phyloP scores from a whole-genome alignment of 2,797 vertebrate species.

The Alca torda region DNA sequence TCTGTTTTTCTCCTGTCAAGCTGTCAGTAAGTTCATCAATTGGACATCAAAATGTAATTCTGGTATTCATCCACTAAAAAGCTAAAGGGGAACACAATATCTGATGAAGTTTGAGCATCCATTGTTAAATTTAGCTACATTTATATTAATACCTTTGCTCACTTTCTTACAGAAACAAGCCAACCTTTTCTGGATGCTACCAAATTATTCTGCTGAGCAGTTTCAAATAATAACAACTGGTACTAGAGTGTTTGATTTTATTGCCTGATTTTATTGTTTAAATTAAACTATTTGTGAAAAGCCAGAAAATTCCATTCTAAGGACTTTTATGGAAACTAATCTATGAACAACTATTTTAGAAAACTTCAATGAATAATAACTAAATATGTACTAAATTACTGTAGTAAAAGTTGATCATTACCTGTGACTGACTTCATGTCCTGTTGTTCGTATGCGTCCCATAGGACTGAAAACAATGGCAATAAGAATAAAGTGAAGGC shows the following conservation, averaged over 20 bases:
- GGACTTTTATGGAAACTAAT: background rate
- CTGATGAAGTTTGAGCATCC: background rate
- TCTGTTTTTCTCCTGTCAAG: background rate
- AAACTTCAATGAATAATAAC: background rate
- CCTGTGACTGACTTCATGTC: background rate
- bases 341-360: background rate
- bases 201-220: background rate
- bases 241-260: background rate
- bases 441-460: background rate
- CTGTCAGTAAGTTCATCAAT: background rate
- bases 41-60: slow-evolving; percentile 44
- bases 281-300: background rate
- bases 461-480: background rate
- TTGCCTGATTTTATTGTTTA: background rate
- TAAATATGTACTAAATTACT: background rate
- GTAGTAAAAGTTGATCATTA: background rate
- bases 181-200: background rate
- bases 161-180: background rate
- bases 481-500: background rate
- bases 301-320: background rate
- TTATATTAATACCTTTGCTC: slow-evolving; percentile 27
- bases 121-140: slow-evolving; percentile 6
- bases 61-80: background rate
- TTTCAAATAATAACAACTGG: background rate
- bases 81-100: slow-evolving; percentile 12